Evolutionary conservation across 2,113 vertebrate species (phyloP).

Genomic region (Pongo pygmaeus): DNA sequence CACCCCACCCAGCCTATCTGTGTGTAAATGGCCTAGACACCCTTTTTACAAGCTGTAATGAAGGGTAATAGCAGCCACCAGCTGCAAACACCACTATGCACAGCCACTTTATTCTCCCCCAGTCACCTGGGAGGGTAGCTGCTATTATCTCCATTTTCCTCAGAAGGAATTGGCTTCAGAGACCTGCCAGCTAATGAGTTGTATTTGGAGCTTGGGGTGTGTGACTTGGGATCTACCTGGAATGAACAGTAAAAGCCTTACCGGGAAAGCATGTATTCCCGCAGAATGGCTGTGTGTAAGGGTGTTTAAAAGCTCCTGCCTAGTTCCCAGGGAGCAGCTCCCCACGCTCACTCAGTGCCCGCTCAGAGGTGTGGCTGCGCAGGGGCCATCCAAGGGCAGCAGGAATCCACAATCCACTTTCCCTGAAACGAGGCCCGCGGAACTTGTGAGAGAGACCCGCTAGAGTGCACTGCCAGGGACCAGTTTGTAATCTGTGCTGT

Average conservation of each 20-base stretch:
- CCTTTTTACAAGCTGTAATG: background rate
- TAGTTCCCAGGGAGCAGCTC: background rate
- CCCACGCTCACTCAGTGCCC: accelerated
- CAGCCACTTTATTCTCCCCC: background rate
- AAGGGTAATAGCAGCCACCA: background rate
- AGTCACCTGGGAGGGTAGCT: background rate
- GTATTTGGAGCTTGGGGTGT: accelerated
- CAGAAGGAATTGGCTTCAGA: too few relatives aligned
- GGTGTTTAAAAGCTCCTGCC: background rate
- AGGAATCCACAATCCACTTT: accelerated
- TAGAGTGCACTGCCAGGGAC: too few relatives aligned
- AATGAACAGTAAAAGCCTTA: background rate
- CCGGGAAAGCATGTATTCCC: background rate
- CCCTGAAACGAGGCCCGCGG: too few relatives aligned
- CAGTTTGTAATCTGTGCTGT: too few relatives aligned
- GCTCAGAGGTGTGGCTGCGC: accelerated
- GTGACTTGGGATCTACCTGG: background rate
- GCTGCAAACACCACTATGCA: background rate
- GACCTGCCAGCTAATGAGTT: background rate
- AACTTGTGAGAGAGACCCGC: background rate
- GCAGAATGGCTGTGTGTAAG: background rate
- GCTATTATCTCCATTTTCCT: background rate
- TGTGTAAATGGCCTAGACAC: too few relatives aligned
- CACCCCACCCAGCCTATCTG: background rate
- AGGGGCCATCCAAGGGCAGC: background rate